A percentile compares a stretch with the other conserved stretches of the same genome.
These are phyloP conservation scores for Drosophila paranaensis DNA, from an alignment of 2,888 invertebrate species.

Conservation along the genomic window DNA sequence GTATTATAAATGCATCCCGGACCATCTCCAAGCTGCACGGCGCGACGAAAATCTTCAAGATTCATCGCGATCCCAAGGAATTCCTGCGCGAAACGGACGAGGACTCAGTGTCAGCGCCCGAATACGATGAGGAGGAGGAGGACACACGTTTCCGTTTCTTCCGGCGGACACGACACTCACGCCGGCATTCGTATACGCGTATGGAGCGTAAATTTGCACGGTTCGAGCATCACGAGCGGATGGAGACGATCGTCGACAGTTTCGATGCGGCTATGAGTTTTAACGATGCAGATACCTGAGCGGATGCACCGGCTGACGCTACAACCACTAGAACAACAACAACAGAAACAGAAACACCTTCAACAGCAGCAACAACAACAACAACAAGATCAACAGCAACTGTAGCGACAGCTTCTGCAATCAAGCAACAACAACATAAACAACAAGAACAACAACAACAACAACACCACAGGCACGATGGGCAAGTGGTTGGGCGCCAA, in stretches of 20 bases:
- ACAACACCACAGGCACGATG: slow-evolving; percentile 49
- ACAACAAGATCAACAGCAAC: background rate
- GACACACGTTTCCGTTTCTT: slow-evolving; percentile 76
- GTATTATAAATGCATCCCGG: slow-evolving; percentile 77
- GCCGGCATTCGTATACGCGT: slow-evolving; percentile 52
- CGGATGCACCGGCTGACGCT: slow-evolving; percentile 31
- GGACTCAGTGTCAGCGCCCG: slow-evolving; percentile 82
- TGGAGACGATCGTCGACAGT: slow-evolving; percentile 82
- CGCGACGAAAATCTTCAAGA: slow-evolving; percentile 78
- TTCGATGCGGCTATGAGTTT: slow-evolving; percentile 83
- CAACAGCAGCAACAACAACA: background rate
- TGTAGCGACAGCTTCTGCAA: slow-evolving; percentile 5
- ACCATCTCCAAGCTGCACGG: slow-evolving; percentile 77
- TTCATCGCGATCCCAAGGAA: slow-evolving; percentile 81
- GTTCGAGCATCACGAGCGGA: slow-evolving; percentile 81
- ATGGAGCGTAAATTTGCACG: slow-evolving; percentile 73
- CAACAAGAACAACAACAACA: background rate
- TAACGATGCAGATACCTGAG: slow-evolving; percentile 78
- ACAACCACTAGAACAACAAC: slow-evolving; percentile 26
- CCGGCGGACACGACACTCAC: slow-evolving; percentile 65
- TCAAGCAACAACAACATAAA: background rate
- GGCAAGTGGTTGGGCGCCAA: slow-evolving; percentile 65
- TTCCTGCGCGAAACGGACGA: slow-evolving; percentile 82
- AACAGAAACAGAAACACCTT: background rate
- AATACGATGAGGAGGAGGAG: slow-evolving; percentile 81